These are phyloP conservation scores for Euwallacea similis DNA, from an alignment of 1,140 invertebrate species.

Conservation along the genomic window DNA sequence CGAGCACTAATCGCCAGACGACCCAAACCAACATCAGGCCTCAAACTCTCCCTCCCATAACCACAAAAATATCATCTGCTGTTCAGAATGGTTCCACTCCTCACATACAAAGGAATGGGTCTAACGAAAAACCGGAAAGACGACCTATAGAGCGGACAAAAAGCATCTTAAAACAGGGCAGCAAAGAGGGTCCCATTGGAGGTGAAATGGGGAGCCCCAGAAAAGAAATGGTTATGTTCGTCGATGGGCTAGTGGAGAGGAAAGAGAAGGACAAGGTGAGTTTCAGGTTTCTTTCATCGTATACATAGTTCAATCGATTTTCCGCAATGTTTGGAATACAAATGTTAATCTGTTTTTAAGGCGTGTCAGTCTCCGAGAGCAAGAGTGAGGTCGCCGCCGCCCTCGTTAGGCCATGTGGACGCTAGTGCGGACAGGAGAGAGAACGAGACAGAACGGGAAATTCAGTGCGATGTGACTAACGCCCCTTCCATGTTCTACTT, in stretches of 20 bases:
- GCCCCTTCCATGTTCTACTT: slow-evolving; percentile 1
- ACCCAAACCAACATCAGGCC: slow-evolving; percentile 20
- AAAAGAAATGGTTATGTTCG: slow-evolving; percentile 49
- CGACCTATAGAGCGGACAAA: slow-evolving; percentile 49
- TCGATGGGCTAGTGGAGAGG: slow-evolving; percentile 38
- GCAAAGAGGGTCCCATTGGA: slow-evolving; percentile 45
- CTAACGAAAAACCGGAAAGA: slow-evolving; percentile 16
- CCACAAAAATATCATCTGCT: slow-evolving; percentile 9
- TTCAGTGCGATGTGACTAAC: slow-evolving; percentile 34
- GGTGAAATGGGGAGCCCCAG: slow-evolving; percentile 48
- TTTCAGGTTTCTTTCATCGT: neutral
- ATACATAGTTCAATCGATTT: neutral
- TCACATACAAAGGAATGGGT: neutral
- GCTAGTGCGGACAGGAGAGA: slow-evolving; percentile 31
- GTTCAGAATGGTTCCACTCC: slow-evolving; percentile 26
- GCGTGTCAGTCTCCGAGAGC: slow-evolving; percentile 23
- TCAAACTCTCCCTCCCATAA: slow-evolving; percentile 33
- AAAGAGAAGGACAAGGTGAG: slow-evolving; percentile 25
- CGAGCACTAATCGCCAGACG: slow-evolving; percentile 12
- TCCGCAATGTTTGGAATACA: neutral
- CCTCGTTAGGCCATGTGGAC: slow-evolving; percentile 6
- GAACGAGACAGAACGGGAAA: slow-evolving; percentile 37
- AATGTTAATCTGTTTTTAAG: slow-evolving; percentile 5
- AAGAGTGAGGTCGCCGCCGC: slow-evolving; percentile 15
- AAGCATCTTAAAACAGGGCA: slow-evolving; percentile 52